A percentile compares a stretch with the other conserved stretches of the same genome.
These are phyloP conservation scores for Tipula confusa DNA, from an alignment of 2,888 invertebrate species.

Conservation along the genomic window DNA sequence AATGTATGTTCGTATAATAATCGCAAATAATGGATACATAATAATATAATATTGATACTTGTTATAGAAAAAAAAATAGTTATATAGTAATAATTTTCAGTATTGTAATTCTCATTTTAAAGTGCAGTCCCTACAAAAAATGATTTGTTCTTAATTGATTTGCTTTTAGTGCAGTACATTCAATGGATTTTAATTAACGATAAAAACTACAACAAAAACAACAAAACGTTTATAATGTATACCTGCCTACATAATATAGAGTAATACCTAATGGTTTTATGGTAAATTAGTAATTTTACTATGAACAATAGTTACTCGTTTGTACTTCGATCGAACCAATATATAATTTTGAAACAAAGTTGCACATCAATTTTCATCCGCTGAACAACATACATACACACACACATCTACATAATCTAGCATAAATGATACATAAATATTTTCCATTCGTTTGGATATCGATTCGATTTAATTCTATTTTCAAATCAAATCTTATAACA, in stretches of 20 bases:
- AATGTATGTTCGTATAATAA: constrained; percentile 37
- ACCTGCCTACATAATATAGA: background rate
- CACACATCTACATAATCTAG: background rate
- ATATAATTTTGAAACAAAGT: too few relatives aligned
- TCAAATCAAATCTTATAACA: background rate
- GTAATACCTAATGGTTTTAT: background rate
- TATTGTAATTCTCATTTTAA: background rate
- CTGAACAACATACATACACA: too few relatives aligned
- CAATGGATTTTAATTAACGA: background rate
- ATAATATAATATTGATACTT: background rate
- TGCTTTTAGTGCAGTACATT: background rate
- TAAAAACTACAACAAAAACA: background rate
- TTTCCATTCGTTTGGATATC: background rate
- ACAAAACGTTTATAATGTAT: background rate
- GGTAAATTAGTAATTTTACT: background rate
- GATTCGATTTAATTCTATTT: background rate
- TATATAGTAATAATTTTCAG: background rate
- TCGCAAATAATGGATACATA: background rate
- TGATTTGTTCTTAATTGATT: background rate
- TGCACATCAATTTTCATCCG: too few relatives aligned
- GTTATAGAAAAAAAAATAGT: background rate
- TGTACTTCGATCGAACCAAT: background rate
- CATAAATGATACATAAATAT: background rate
- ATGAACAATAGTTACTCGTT: background rate
- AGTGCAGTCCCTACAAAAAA: background rate